These are phyloP conservation scores for Phoenicopterus ruber DNA, from an alignment of 2,113 vertebrate genomes.

Conservation along the genomic window DNA sequence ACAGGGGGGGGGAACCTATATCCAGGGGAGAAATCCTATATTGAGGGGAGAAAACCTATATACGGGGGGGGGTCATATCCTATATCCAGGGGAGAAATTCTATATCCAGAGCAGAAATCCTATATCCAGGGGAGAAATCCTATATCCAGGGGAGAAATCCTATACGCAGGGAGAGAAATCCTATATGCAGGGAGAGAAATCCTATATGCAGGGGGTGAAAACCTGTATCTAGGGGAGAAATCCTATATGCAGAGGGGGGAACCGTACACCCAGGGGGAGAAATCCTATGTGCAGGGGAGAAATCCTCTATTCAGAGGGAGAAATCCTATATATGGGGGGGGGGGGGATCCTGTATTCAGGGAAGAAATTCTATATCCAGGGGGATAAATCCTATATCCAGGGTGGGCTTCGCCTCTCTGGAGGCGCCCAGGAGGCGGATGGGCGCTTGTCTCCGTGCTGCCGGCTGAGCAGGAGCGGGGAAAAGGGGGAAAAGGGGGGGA, in stretches of 20 bases:
- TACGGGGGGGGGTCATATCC: no score
- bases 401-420: neutral
- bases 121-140: no score
- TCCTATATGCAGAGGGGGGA: neutral
- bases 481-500: fast-evolving
- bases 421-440: neutral
- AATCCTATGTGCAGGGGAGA: neutral
- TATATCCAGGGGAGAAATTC: neutral
- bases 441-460: neutral
- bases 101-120: no score
- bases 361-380: neutral
- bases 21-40: neutral
- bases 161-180: neutral
- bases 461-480: neutral
- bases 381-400: neutral
- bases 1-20: neutral
- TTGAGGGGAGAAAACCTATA: neutral
- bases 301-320: neutral
- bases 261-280: no score
- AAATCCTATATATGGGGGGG: neutral
- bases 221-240: neutral
- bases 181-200: neutral
- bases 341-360: neutral
- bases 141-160: no score
- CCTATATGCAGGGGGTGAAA: neutral